A percentile compares a stretch with the other conserved stretches of the same genome.
These are phyloP conservation scores for Drosophila cognata DNA, from an alignment of 2,888 invertebrate species.

Conservation along the genomic window DNA sequence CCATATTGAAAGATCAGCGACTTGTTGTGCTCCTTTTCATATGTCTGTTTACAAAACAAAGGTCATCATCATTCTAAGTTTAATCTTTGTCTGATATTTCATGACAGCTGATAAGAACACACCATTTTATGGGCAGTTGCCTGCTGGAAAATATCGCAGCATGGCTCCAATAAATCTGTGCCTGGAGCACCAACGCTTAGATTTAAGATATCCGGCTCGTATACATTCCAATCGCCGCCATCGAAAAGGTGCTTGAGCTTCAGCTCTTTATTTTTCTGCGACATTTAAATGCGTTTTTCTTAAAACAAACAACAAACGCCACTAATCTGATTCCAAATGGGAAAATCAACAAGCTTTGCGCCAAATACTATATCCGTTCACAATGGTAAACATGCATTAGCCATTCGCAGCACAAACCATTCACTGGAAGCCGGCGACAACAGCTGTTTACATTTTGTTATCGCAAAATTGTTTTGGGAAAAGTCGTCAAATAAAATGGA, in stretches of 20 bases:
- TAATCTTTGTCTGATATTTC: not conserved
- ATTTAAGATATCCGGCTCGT: conserved; percentile 84
- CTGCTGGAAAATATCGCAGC: conserved; percentile 85
- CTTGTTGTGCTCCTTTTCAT: conserved; percentile 66
- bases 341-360: conserved; percentile 7
- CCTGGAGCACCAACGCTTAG: conserved; percentile 87
- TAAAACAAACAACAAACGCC: not conserved
- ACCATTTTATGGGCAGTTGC: conserved; percentile 86
- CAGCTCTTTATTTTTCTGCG: conserved; percentile 53
- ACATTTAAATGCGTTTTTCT: conserved; percentile 38
- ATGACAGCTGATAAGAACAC: conserved; percentile 32
- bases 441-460: conserved; percentile 50
- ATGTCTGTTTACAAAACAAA: conserved; percentile 54
- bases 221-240: conserved; percentile 85
- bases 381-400: not conserved
- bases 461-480: conserved; percentile 12
- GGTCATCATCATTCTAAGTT: not conserved
- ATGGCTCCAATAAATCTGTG: conserved; percentile 85
- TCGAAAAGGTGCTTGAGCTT: conserved; percentile 86
- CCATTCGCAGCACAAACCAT: conserved; percentile 25
- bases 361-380: conserved; percentile 2
- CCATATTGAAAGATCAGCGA: conserved; percentile 86
- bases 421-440: conserved; percentile 27
- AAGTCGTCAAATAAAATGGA: conserved; percentile 56
- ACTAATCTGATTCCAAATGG: conserved; percentile 14